Percentiles rank a stretch among this genome's conserved stretches.
Evolutionary conservation across 2,797 vertebrate genomes (phyloP).

Genomic region (Leptatherina wallacei): DNA sequence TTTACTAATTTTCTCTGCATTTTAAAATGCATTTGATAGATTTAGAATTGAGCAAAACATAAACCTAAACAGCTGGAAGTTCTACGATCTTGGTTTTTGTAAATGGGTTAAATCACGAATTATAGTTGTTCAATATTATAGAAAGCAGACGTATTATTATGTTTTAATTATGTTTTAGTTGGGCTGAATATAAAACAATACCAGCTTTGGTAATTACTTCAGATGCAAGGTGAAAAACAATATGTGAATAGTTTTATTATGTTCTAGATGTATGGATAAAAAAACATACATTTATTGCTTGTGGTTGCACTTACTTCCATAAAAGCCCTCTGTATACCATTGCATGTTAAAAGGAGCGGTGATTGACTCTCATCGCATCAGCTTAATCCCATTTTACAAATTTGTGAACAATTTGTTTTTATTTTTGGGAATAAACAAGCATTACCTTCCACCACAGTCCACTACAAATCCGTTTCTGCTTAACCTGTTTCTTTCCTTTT

Average conservation of each 20-base stretch:
- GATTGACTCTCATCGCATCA: background rate
- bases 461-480: background rate
- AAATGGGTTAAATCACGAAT: background rate
- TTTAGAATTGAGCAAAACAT: background rate
- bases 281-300: background rate
- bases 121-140: background rate
- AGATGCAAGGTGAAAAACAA: background rate
- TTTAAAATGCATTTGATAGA: background rate
- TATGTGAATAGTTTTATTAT: background rate
- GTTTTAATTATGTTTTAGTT: background rate
- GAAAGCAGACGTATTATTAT: background rate
- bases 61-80: background rate
- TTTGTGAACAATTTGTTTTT: background rate
- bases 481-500: constrained; percentile 12
- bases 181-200: background rate
- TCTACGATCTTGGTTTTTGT: background rate
- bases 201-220: background rate
- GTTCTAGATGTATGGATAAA: background rate
- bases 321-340: background rate
- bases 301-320: background rate
- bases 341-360: background rate
- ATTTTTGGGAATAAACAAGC: background rate
- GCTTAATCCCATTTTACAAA: background rate
- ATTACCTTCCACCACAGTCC: constrained; percentile 1
- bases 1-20: background rate